phyloP scores from a whole-genome alignment of 2,797 vertebrate genomes.

The Oceanodroma leucorhoa region DNA sequence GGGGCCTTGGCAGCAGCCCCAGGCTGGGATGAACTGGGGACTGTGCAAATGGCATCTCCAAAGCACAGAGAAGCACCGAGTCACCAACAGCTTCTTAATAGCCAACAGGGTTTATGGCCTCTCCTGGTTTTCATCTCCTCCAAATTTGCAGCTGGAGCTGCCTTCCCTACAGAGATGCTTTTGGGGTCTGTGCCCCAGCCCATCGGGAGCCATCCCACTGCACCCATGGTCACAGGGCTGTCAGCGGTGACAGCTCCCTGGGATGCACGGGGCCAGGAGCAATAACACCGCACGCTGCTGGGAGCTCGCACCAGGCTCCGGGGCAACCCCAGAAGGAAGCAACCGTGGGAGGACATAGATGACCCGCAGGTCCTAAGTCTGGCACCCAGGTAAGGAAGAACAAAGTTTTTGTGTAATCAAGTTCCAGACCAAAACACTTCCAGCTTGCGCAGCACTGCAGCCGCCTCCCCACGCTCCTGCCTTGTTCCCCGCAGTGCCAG shows the following conservation, averaged over 20 bases:
- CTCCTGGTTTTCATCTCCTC: neutral
- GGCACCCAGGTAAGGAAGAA: neutral
- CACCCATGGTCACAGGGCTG: neutral
- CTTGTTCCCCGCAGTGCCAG: neutral
- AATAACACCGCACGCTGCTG: accelerated
- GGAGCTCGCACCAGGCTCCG: neutral
- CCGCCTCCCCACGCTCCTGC: accelerated
- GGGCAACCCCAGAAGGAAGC: neutral
- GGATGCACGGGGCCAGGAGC: neutral
- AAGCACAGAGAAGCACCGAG: neutral
- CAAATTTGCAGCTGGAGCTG: neutral
- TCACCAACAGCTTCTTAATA: neutral
- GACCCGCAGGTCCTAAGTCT: neutral
- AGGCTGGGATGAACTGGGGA: neutral
- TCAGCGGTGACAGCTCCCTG: accelerated
- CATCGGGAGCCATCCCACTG: accelerated
- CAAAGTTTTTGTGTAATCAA: neutral
- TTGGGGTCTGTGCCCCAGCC: neutral
- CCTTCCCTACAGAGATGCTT: neutral
- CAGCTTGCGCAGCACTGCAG: neutral
- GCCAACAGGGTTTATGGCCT: neutral
- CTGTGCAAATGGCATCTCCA: neutral
- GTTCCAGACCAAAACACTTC: neutral
- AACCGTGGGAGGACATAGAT: accelerated
- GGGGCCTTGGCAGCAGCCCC: neutral